Evolutionary conservation across 2,113 vertebrate species (phyloP), one percentile per base, ranked within the genome.

Genomic region (Paramormyrops kingsleyae): DNA sequence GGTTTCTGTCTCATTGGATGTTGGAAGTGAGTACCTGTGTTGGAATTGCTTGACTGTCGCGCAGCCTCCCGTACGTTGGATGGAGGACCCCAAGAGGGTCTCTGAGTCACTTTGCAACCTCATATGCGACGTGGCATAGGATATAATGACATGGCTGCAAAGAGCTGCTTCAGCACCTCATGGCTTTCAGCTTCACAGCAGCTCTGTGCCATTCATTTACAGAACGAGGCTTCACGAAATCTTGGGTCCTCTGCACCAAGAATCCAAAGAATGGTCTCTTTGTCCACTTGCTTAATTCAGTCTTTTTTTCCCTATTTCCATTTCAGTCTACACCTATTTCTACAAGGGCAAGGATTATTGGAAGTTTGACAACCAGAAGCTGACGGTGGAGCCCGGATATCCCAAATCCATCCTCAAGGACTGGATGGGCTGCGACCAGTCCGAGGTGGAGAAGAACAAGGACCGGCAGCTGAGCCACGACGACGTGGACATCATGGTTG

Each of bases 371-470:
- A 99, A 99, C 96, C 98, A 99, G 96, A 97, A 97, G 95, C 95
- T 99, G 93, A 97, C 95, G 0, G 99, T 99, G 95, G 98, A 99
- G 91, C 96, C 97, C 0, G 98, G 98, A 31, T 99, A 99, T 92
- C 99, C 99, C 0, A 97, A 98, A 91, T 99, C 97, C 1, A 99
- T 99, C 92, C 93, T 99, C 59, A 97, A 97, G 8, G 99, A 99
- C 95, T 99, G 99, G 99, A 99, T 99, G 98, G 98, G 99, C 91
- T 99, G 99, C 74, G 97, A 98, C 93, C 97, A 98, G 94, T 98
- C 97, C 24, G 97, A 98, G 27, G 95, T 98, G 44, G 97, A 98
- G 90, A 96, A 96, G 80, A 98, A 97, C 94, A 98, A 98, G 10
- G 98, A 99, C 93, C 95, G 97, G 0, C 97, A 96, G 90, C 95